Conservation (phyloP, 1,140 invertebrate genomes). For the Drosophila miranda region DNA sequence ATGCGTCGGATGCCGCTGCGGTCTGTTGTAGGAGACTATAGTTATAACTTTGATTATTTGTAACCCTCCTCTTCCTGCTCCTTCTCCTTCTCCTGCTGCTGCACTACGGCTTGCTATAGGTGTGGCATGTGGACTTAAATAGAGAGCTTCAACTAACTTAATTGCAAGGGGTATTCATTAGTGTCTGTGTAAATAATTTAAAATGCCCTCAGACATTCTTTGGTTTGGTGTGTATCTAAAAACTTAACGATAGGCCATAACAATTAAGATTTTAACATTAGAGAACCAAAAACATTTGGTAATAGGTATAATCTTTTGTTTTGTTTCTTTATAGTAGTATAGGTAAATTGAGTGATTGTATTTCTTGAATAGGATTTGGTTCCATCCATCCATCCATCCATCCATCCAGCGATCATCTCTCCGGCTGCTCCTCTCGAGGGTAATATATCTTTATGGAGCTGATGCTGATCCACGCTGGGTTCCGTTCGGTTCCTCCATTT, state of each 20-base stretch:
- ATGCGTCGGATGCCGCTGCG: slow-evolving; percentile 44
- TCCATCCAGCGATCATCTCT: slow-evolving; percentile 3
- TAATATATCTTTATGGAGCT: slow-evolving; percentile 13
- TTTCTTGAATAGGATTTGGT: slow-evolving; percentile 74
- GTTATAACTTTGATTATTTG: slow-evolving; percentile 51
- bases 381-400: slow-evolving; percentile 10
- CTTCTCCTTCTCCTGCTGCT: slow-evolving; percentile 15
- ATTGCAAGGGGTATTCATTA: slow-evolving; percentile 67
- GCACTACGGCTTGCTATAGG: background rate
- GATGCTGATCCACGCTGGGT: background rate
- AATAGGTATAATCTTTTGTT: slow-evolving; percentile 25
- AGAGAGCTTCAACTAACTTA: slow-evolving; percentile 61
- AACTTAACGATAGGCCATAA: slow-evolving; percentile 74
- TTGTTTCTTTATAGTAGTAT: slow-evolving; percentile 17
- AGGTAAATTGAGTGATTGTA: slow-evolving; percentile 79
- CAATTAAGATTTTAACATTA: slow-evolving; percentile 57
- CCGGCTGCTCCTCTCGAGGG: background rate
- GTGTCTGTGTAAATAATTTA: slow-evolving; percentile 67
- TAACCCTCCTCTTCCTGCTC: slow-evolving; percentile 3
- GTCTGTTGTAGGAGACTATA: slow-evolving; percentile 48
- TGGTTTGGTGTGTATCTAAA: slow-evolving; percentile 39
- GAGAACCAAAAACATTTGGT: slow-evolving; percentile 42
- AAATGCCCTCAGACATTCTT: slow-evolving; percentile 35
- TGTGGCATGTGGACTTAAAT: slow-evolving; percentile 54
- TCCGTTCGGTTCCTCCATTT: too few relatives aligned